A percentile compares a stretch with the other conserved stretches of the same genome.
These are phyloP conservation scores for Gephyroberyx darwinii DNA, from an alignment of 2,797 vertebrate species.

Conservation along the genomic window DNA sequence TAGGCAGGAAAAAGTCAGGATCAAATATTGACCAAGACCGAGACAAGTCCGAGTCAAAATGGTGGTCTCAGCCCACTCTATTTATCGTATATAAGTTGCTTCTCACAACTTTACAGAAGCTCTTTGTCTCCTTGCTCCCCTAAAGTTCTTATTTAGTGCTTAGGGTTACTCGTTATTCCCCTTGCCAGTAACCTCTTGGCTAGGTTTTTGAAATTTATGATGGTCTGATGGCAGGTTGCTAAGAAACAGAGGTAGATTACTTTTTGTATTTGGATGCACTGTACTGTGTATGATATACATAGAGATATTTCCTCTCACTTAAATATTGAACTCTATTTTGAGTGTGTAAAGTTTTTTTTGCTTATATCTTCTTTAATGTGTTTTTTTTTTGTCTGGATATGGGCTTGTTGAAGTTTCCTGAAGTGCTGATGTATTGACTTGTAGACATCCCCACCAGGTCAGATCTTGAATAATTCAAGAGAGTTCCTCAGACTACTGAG, in stretches of 20 bases:
- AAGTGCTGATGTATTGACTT: conserved; percentile 74
- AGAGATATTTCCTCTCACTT: conserved; percentile 35
- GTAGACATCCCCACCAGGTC: conserved; percentile 69
- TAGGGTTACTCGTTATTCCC: conserved; percentile 24
- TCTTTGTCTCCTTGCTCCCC: conserved; percentile 38
- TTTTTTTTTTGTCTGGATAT: conserved; percentile 33
- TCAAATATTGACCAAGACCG: too few relatives aligned
- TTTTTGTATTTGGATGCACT: conserved; percentile 3
- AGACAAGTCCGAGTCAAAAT: too few relatives aligned
- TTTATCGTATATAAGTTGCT: not conserved
- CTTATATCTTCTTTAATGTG: conserved; percentile 46
- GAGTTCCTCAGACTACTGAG: conserved; percentile 47
- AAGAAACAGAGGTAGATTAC: too few relatives aligned
- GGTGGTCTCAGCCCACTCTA: not conserved
- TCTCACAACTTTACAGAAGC: conserved; percentile 25
- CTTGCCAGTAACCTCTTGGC: conserved; percentile 16
- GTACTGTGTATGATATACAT: not conserved
- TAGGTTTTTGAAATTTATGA: conserved; percentile 37
- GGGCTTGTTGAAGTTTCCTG: conserved; percentile 56
- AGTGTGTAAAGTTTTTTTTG: conserved; percentile 24
- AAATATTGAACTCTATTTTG: conserved; percentile 44
- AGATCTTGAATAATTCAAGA: conserved; percentile 73
- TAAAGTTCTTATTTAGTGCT: conserved; percentile 40
- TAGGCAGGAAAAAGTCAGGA: too few relatives aligned
- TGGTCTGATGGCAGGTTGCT: not conserved